Base-by-base conservation (phyloP, 2,113 vertebrate species). In the Campylomormyrus tamandua region DNA sequence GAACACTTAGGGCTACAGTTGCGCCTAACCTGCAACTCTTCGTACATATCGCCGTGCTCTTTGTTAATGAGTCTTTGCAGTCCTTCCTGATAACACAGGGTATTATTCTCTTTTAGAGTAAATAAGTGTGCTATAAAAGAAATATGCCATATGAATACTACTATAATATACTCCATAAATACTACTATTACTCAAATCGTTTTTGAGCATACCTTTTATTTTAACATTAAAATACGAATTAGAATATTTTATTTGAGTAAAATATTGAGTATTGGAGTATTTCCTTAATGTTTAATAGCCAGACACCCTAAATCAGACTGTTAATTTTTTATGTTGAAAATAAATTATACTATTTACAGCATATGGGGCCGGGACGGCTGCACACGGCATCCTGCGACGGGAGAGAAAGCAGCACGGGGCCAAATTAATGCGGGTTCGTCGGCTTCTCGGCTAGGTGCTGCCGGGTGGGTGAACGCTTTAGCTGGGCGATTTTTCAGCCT, bases 1-100 rank as follows among this genome's bases (percentile, higher is more conserved):
- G 92, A 89, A 88, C 91, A 91, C 92, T 94, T 94, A 92, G 90
- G 92, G 89, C 24, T 88, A 90, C 90, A 92, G 90, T 88, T 91
- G 77, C 92, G 21, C 50, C 89, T 58, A 58, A 83, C 88, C 87
- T 89, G 58, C 87, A 2, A 90, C 45, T 84, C 42, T 46, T 24
- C 45, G 17, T 27, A 46, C 83, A 48, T 24, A 46, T 45, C 21
- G 2, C 45, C 45, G 1, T 7, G 0, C 74, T 80, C 74, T 80
- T 80, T 42, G 15, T 80, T 80, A 80, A 80, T 80, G 35, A 77
- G 70, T 15, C 70, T 39, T 77, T 5, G 15, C 70, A 1, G 70
- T 77, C 15, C 35, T 80, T 19, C 35, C 74, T 42, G 74, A 80
- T 42, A 42, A 19, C 35, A 42, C 35, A 80, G 74, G 31, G 31